These are phyloP conservation scores for Paracentrotus lividus DNA, from an alignment of 53 echinoderm and acorn worm genomes.

Conservation along the genomic window DNA sequence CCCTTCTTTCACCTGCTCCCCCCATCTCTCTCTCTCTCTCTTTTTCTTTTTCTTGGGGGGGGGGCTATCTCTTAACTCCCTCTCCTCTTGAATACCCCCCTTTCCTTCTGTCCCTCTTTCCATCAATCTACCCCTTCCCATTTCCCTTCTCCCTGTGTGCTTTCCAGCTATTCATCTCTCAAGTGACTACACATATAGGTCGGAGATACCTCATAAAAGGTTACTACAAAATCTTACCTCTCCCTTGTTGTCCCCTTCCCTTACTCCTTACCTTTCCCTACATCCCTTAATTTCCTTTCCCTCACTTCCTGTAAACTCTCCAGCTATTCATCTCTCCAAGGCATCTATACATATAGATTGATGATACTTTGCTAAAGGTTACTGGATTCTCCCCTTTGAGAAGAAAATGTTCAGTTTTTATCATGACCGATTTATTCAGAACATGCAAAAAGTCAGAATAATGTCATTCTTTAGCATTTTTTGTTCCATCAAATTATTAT, in stretches of 20 bases:
- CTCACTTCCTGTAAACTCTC: not conserved
- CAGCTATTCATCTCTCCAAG: not conserved
- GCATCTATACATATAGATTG: not conserved
- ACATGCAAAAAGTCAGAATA: not conserved
- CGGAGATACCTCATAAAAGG: not conserved
- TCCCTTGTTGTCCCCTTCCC: no score
- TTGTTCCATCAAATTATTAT: no score
- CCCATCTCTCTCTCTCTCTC: no score
- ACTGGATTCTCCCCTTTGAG: not conserved
- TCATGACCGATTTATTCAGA: not conserved
- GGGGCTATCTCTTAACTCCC: no score
- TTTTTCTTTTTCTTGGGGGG: conserved; percentile 10
- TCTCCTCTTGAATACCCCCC: no score
- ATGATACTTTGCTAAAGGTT: not conserved
- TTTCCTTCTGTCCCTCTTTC: not conserved
- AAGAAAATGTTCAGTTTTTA: not conserved
- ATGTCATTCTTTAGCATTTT: no score
- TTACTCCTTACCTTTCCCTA: not conserved
- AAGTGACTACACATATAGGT: not conserved
- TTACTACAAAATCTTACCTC: no score
- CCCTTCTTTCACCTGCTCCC: not conserved
- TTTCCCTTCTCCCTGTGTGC: not conserved
- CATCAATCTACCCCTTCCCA: no score
- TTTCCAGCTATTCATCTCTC: not conserved
- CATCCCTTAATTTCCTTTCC: no score